Percentiles rank a stretch among this genome's conserved stretches.
phyloP scores from a whole-genome alignment of 1,140 invertebrate species.

The Eubasilissa regina region DNA sequence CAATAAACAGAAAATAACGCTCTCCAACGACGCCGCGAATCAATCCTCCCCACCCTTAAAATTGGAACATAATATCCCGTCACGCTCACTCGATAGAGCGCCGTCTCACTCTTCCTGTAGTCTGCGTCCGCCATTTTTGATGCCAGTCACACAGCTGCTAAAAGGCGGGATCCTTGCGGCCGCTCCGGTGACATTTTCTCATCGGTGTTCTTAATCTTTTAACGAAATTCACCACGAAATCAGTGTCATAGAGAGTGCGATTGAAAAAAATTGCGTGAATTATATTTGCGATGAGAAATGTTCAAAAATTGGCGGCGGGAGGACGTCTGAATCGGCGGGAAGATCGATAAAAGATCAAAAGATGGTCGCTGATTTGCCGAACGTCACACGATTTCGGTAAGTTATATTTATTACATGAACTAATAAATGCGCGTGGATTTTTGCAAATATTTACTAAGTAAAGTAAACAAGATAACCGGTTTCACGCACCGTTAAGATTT shows the following conservation, averaged over 20 bases:
- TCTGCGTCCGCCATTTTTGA: constrained; percentile 46
- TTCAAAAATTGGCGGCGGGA: constrained; percentile 7
- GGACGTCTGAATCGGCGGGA: not conserved
- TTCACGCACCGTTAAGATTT: not conserved
- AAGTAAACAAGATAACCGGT: not conserved
- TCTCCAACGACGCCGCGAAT: constrained; percentile 36
- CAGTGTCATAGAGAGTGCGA: constrained; percentile 6
- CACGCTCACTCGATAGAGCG: constrained; percentile 33
- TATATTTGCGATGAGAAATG: not conserved
- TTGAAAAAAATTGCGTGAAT: not conserved
- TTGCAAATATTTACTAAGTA: not conserved
- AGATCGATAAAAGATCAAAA: constrained; percentile 26
- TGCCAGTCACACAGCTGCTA: constrained; percentile 48
- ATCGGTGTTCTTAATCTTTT: not conserved
- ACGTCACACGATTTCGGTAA: constrained; percentile 30
- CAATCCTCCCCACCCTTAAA: constrained; percentile 39
- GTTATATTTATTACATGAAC: not conserved
- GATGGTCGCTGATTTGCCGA: constrained; percentile 32
- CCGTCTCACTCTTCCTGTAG: constrained; percentile 35
- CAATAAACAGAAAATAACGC: not conserved
- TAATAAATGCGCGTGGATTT: not conserved
- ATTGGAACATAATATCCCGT: constrained; percentile 32
- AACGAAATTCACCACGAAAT: constrained; percentile 1
- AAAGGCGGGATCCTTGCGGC: constrained; percentile 21
- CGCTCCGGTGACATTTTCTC: constrained; percentile 37